Percentiles rank a stretch among this genome's conserved stretches.
Conservation (phyloP, 1,140 invertebrate species). For the Ostrea edulis region DNA sequence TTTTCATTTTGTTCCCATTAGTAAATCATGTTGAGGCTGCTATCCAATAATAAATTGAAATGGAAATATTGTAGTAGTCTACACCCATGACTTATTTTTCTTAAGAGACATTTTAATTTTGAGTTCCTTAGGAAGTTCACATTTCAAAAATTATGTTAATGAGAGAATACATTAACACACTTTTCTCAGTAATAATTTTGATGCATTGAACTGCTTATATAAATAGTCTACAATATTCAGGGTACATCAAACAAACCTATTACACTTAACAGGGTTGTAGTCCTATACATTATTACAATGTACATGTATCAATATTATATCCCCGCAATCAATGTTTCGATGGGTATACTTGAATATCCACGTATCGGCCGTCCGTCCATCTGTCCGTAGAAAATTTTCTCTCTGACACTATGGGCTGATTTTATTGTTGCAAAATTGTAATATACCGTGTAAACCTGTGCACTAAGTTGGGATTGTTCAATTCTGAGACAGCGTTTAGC, state of each 20-base stretch:
- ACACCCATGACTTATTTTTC: background rate
- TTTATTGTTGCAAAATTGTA: too few species aligned
- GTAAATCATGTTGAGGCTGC: background rate
- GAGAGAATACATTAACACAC: constrained; percentile 25
- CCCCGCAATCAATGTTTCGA: too few species aligned
- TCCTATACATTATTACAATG: too few species aligned
- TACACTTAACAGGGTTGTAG: background rate
- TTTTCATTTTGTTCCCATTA: background rate
- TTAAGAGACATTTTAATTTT: background rate
- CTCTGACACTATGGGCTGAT: too few species aligned
- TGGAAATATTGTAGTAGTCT: background rate
- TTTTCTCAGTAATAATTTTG: background rate
- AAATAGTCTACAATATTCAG: background rate
- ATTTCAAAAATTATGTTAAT: constrained; percentile 31
- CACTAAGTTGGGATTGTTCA: too few species aligned
- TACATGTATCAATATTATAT: too few species aligned
- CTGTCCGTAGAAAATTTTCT: too few species aligned
- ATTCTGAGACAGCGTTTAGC: too few species aligned
- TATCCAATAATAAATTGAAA: background rate
- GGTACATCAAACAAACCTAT: background rate
- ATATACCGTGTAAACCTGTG: too few species aligned
- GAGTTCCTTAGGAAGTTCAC: constrained; percentile 3
- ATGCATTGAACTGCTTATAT: background rate
- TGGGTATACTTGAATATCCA: too few species aligned
- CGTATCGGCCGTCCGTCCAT: too few species aligned